Evolutionary conservation across 1,140 invertebrate species (phyloP).

Genomic region (Limonius californicus): DNA sequence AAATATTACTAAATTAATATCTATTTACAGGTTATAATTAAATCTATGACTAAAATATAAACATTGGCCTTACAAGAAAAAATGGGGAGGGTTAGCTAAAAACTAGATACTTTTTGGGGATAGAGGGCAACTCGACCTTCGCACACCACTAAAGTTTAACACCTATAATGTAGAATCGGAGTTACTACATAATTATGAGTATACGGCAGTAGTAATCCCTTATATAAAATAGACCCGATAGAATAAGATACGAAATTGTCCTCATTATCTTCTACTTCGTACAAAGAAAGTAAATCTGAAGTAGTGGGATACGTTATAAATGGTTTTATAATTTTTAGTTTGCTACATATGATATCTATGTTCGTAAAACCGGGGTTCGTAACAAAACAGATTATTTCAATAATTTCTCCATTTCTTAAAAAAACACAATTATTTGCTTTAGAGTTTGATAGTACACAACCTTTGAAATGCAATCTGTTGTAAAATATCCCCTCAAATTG

Average conservation of each 20-base stretch:
- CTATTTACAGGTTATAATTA: no score
- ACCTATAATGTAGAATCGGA: background rate
- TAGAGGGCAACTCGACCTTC: no score
- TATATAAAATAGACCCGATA: background rate
- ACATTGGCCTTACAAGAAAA: background rate
- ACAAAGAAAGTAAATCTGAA: background rate
- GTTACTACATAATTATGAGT: background rate
- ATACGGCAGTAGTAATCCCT: background rate
- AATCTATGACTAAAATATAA: background rate
- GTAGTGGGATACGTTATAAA: background rate
- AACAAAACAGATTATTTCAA: background rate
- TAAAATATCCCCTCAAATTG: background rate
- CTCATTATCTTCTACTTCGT: background rate
- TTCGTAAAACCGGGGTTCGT: background rate
- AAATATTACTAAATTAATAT: no score
- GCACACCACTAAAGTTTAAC: background rate
- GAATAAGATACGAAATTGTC: background rate
- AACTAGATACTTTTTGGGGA: no score
- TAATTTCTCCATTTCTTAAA: background rate
- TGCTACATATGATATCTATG: background rate
- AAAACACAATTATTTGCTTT: background rate
- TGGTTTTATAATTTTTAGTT: background rate
- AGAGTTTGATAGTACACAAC: background rate
- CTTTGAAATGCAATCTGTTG: background rate
- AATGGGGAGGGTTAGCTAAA: background rate